phyloP scores from a whole-genome alignment of 2,888 invertebrate species.

The Standfussiana lucernea region DNA sequence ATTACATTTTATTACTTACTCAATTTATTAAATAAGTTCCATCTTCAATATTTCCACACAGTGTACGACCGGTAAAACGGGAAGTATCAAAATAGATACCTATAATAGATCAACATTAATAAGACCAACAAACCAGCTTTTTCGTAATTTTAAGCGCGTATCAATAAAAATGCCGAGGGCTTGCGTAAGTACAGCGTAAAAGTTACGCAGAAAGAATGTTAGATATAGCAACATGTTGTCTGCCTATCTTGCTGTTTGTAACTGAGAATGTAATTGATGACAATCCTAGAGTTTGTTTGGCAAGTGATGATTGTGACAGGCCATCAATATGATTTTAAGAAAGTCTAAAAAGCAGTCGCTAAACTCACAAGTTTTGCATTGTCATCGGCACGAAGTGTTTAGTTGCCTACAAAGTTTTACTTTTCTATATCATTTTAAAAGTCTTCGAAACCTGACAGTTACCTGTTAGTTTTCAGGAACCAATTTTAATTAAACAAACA shows the following conservation, averaged over 20 bases:
- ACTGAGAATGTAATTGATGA: not conserved
- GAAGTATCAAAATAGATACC: conserved; percentile 54
- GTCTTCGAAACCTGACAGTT: not conserved
- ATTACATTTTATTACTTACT: conserved; percentile 35
- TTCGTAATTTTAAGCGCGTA: conserved; percentile 65
- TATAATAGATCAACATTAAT: conserved; percentile 59
- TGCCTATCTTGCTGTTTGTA: conserved; percentile 18
- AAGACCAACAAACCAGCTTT: conserved; percentile 58
- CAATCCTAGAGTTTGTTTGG: conserved; percentile 14
- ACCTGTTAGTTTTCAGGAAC: not conserved
- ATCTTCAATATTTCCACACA: conserved; percentile 47
- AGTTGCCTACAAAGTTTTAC: not conserved
- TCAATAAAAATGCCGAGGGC: conserved; percentile 64
- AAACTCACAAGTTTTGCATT: conserved; percentile 4
- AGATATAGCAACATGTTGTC: conserved; percentile 9
- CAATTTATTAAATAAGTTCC: conserved; percentile 41
- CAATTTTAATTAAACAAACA: not conserved
- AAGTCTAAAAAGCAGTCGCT: not conserved
- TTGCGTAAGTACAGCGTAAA: conserved; percentile 63
- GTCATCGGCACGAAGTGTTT: not conserved
- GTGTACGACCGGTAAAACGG: conserved; percentile 46
- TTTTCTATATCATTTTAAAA: not conserved
- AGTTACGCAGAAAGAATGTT: conserved; percentile 55
- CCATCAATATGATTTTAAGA: conserved; percentile 1
- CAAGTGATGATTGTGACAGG: not conserved